Percentiles rank a stretch among this genome's conserved stretches.
Conservation (phyloP, 2,888 invertebrate genomes). For the Hypolimnas misippus region DNA sequence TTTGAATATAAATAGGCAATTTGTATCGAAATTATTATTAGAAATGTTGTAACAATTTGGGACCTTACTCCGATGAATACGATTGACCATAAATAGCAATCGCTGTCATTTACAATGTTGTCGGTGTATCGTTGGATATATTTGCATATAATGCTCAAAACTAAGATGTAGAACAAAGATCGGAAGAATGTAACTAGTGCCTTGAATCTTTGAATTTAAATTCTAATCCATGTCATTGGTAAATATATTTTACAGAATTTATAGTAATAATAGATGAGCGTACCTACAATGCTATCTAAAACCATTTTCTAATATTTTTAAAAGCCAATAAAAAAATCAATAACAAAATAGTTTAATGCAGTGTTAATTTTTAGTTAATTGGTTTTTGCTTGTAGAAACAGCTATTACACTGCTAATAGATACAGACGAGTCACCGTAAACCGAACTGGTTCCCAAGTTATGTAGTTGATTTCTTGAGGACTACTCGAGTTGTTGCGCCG, state of each 20-base stretch:
- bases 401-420: constrained; percentile 47
- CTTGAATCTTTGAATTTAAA: constrained; percentile 8
- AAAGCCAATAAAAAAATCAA: too few relatives aligned
- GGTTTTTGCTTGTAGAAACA: neutral
- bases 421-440: constrained; percentile 48
- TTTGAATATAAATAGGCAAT: constrained; percentile 5
- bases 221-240: neutral
- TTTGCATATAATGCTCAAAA: constrained; percentile 76
- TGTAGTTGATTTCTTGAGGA: constrained; percentile 27
- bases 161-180: constrained; percentile 74
- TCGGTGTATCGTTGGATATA: constrained; percentile 57
- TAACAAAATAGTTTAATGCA: too few relatives aligned
- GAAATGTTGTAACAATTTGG: constrained; percentile 21
- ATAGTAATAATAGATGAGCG: neutral
- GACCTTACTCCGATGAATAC: constrained; percentile 29
- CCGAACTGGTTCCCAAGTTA: constrained; percentile 31
- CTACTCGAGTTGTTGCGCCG: constrained; percentile 58
- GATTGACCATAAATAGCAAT: constrained; percentile 48
- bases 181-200: constrained; percentile 47
- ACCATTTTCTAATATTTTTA: too few relatives aligned
- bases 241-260: neutral
- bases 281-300: too few relatives aligned
- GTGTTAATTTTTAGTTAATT: neutral
- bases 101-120: constrained; percentile 62
- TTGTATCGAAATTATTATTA: constrained; percentile 14